Evolutionary conservation across 2,113 vertebrate species (phyloP), one percentile per base, ranked within the genome.

Genomic region (Copsychus sechellarum): DNA sequence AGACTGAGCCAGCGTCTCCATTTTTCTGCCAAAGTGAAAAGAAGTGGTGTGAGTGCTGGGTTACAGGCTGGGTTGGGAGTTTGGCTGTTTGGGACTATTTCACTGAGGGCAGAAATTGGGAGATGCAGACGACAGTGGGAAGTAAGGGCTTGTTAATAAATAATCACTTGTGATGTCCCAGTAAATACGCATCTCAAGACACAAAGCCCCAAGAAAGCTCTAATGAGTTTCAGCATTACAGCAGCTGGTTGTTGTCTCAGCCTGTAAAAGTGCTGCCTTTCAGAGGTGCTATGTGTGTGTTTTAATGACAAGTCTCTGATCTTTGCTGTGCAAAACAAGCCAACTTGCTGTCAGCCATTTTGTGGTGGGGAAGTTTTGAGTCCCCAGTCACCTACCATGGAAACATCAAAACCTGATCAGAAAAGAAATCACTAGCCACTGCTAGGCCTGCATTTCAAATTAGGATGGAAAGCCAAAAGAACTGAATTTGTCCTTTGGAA

Each of bases 11-110:
- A 38, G 65, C 5, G 1, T 67, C 17, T 76, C 62, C 3, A 67
- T 62, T 54, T 77, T 64, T 23, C 95, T 97, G 95, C 17, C 72
- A 81, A 94, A 88, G 31, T 40, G 31, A 88, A 88, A 94, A 94
- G 54, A 86, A 83, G 0, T 7, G 10, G 18, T 45, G 12, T 92
- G 20, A 94, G 38, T 65, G 14, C 21, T 69, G 34, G 22, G 29
- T 51, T 77, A 47, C 12, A 58, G 36, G 13, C 26, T 6, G 3
- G 58, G 11, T 23, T 29, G 50, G 23, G 38, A 58, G 5, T 47
- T 80, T 66, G 56, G 29, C 22, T 56, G 1, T 57, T 81, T 1
- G 1, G 14, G 16, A 47, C 51, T 73, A 8, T 38, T 77, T 81
- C 1, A 1, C 16, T 62, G 38, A 43, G 14, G 31, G 33, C 33